Evolutionary conservation across 2,797 vertebrate genomes (phyloP), one percentile per base, ranked within the genome.

Genomic region (Girardinus metallicus): DNA sequence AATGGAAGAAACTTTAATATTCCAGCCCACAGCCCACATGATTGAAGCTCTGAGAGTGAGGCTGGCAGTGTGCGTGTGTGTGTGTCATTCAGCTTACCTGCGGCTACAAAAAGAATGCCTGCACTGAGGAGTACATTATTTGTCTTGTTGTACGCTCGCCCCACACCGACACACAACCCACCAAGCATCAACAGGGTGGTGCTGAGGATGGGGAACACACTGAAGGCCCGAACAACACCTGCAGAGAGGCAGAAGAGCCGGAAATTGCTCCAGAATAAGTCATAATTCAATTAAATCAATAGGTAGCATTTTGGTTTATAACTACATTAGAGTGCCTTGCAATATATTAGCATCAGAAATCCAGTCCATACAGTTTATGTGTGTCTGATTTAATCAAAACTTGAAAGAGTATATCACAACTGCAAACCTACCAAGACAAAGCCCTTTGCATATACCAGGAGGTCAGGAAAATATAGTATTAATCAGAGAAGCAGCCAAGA

Each of bases 171-270:
- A 88, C 98, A 99, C 79, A 99, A 93, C 8, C 97, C 98, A 0
- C 98, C 99, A 0, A 99, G 96, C 94, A 99, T 93, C 74, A 99
- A 89, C 85, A 99, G 92, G 89, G 97, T 92, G 86, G 98, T 98
- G 90, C 99, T 99, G 91, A 99, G 96, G 93, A 99, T 98, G 81
- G 99, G 99, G 89, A 99, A 99, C 91, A 99, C 96, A 0, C 99
- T 99, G 96, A 98, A 99, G 87, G 99, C 99, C 1, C 99, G 97
- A 41, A 99, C 99, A 1, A 99, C 97, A 85, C 98, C 99, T 99
- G 92, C 62, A 82, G 36, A 86, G 34, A 86, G 7, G 55, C 4
- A 29, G 44, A 74, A 78, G 15, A 75, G 5, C 15, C n/a, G 68
- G 36, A 44, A 75, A 34, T 72, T 23, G 8, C 53, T 31, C 18